Evolutionary conservation across 2,113 vertebrate genomes (phyloP), one percentile per base, ranked within the genome.

Genomic region (Recurvirostra avosetta): DNA sequence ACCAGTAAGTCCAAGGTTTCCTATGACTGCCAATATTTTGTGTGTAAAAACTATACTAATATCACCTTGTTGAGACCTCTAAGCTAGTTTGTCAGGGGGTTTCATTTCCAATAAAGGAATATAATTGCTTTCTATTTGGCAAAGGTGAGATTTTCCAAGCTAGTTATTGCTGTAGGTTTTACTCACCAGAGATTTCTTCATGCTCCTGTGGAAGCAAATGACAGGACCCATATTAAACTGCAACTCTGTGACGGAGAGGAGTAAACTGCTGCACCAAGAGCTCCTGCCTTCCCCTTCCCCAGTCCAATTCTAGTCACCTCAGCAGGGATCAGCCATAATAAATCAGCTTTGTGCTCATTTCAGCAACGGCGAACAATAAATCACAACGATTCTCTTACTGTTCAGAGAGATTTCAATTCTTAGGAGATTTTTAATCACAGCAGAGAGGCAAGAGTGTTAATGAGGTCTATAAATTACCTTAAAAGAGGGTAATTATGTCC

Each of bases 381-480:
- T 94, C 89, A 92, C 96, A 86, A 86, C 96, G 96, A 97, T 97
- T 98, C 95, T 98, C 94, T 98, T 95, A 89, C 95, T 88, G 75
- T 96, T 95, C 90, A 65, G 94, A 96, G 91, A 91, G 34, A 93
- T 98, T 98, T 98, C 95, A 94, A 97, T 98, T 98, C 98, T 96
- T 97, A 50, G 94, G 97, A 98, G 98, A 98, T 96, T 96, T 98
- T 97, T 96, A 96, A 97, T 97, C 97, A 98, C 96, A 96, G 98
- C 94, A 96, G 96, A 96, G 96, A 98, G 97, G 97, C 97, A 98
- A 93, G 96, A 92, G 97, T 98, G 97, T 98, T 99, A 99, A 99
- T 98, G 98, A 98, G 97, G 96, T 97, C 97, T 91, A 97, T 98
- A 98, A 98, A 98, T 98, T 98, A 98, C 97, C 96, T 97, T 96